A percentile compares a stretch with the other conserved stretches of the same genome.
phyloP scores from a whole-genome alignment of 2,797 vertebrate genomes.

The Smutsia temminckii region DNA sequence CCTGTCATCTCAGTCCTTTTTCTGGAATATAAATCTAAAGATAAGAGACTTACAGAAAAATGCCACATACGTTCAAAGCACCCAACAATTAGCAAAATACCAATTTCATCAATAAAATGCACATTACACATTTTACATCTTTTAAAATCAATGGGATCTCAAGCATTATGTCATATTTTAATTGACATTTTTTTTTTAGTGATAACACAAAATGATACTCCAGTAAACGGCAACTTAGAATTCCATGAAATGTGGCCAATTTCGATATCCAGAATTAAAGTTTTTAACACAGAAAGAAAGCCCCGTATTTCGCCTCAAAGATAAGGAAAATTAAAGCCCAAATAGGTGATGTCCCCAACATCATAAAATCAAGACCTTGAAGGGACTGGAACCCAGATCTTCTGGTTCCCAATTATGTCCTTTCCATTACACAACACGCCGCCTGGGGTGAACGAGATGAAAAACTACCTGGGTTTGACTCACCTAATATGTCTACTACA shows the following conservation, averaged over 20 bases:
- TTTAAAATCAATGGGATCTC: not conserved
- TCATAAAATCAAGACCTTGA: not conserved
- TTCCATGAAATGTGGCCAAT: slow-evolving; percentile 6
- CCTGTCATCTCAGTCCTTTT: slow-evolving; percentile 23
- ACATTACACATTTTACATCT: not conserved
- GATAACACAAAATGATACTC: not conserved
- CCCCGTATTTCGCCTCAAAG: not conserved
- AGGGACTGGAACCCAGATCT: not conserved
- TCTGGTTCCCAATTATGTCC: not conserved
- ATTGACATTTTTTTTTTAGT: not conserved
- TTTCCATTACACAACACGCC: not conserved
- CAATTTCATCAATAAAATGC: not conserved
- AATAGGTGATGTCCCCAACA: not conserved
- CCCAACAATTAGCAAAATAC: not conserved
- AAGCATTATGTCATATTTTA: not conserved
- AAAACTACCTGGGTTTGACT: not conserved
- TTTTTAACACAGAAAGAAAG: not conserved
- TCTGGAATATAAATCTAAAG: not conserved
- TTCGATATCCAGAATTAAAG: not conserved
- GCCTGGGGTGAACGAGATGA: not conserved
- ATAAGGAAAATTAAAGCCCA: not conserved
- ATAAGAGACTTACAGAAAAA: slow-evolving; percentile 31
- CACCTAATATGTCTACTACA: not conserved
- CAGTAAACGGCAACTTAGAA: not conserved
- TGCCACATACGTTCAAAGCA: not conserved